Conservation (phyloP, 37 sponge, comb jelly and placozoan genomes). For the Corticium candelabrum region DNA sequence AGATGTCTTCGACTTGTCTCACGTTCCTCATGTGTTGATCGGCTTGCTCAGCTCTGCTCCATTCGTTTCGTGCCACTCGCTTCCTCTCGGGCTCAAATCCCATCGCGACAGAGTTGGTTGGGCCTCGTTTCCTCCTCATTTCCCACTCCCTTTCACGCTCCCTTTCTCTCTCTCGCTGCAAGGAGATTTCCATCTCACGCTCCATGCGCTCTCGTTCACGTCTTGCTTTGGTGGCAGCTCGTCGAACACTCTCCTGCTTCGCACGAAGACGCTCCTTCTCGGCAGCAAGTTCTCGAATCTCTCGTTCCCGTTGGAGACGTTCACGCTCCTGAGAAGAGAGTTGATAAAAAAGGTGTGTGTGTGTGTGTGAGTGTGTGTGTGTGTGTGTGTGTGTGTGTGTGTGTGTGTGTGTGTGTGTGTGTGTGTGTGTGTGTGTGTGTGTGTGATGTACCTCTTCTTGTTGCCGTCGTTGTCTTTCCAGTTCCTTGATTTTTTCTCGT, state of each 20-base stretch:
- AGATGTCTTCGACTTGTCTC: no score
- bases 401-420: not conserved
- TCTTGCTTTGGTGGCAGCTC: not conserved
- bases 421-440: not conserved
- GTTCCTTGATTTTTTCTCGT: not conserved
- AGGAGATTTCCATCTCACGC: no score
- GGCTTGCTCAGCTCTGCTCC: no score
- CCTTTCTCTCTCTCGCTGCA: no score
- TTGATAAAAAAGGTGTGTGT: constrained; percentile 1
- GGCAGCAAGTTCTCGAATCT: not conserved
- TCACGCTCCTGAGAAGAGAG: not conserved
- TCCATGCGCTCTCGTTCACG: not conserved
- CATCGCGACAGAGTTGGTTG: no score
- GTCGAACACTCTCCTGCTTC: no score
- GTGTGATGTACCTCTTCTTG: constrained; percentile 54
- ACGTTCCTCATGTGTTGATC: no score
- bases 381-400: not conserved
- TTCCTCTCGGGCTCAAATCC: not conserved
- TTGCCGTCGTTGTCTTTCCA: constrained; percentile 24
- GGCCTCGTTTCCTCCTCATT: no score
- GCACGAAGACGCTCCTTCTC: no score
- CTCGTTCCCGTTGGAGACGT: not conserved
- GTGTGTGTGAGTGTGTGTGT: constrained; percentile 17
- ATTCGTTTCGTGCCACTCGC: no score
- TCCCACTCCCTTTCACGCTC: no score